Base-by-base conservation (phyloP, 1,140 invertebrate species). In the Macrotrachela quadricornifera region DNA sequence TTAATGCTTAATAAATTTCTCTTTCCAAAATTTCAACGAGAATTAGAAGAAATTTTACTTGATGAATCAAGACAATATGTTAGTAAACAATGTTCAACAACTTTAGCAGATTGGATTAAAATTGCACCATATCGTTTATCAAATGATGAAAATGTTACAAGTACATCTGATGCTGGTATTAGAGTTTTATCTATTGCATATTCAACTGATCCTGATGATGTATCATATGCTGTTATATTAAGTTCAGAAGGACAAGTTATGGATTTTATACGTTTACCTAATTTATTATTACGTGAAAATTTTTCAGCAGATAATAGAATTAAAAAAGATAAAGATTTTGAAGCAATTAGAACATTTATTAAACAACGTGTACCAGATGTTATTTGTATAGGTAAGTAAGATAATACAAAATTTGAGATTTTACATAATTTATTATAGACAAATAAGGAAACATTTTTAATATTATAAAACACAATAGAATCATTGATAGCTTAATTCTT, bases 41-140 rank as follows among this genome's bases (percentile, higher is more conserved):
- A 99, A 70, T 64, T 97, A 0, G 76, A 79, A 39, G 73, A 79
- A 0, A 80, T 80, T 56, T 66, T 99, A 10, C 59, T 87, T 1
- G 72, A 77, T 40, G 91, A 99, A 71, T 78, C 87, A 0, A 87
- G 87, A 61, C 85, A 95, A 50, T 80, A 78, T 58, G 81, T 97
- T 18, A 71, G 92, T 1, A 72, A 69, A 62, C 73, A 75, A 58
- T 55, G 51, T 56, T 56, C 40, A 45, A 56, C 46, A 10, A 42
- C n/a, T 1, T 38, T 54, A 4, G 39, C 38, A 15, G 18, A 14
- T 15, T 21, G 48, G 36, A 9, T 51, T 6, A 49, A 47, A 14
- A 37, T 50, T 17, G 56, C 39, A 36, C 46, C 42, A 17, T 54
- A 47, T 15, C 38, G 41, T 38, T 38, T 39, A 14, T 43, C 11